Evolutionary conservation across 2,888 invertebrate species (phyloP), one percentile per base, ranked within the genome.

Genomic region (Drosophila pseudotalamancana): DNA sequence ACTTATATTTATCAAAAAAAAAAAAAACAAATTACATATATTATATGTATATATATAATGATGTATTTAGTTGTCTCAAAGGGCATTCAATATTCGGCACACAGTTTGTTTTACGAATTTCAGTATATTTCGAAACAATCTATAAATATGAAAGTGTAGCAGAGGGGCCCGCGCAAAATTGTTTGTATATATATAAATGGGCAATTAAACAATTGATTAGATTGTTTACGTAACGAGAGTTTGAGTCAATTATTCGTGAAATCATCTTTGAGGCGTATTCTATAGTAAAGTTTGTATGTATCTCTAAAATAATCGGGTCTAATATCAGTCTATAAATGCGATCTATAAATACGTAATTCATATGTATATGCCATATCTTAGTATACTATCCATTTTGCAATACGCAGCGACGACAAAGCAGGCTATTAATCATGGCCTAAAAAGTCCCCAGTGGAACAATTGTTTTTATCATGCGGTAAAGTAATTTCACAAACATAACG

Each of bases 381-480:
- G 14, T 42, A 21, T 12, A 42, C 50, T 25, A 18, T 48, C 5
- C 34, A 21, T 49, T 66, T 65, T 23, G 46, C 39, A 54, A 34
- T 35, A 29, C 46, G 55, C n/a, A 50, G 16, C 16, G 14, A 16
- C 14, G 19, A 18, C 27, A 42, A 34, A 6, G 11, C n/a, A 32
- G 37, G 43, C 35, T 45, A 67, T 72, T 72, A 67, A 57, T 72
- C 71, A 72, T 55, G 6, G 11, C 14, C 29, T 51, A 46, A 51
- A 68, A 63, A 71, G 16, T 9, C 42, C 66, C 62, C 42, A 35
- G 31, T 39, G 50, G 31, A 61, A 31, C 37, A 11, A 6, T 8
- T 6, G n/a, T 29, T 21, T 63, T 57, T 67, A 50, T 63, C 68
- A 62, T 27, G 31, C 16, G 32, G 34, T 25, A 46, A 55, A 51